A percentile compares a stretch with the other conserved stretches of the same genome.
Conservation (phyloP, 2,888 invertebrate genomes). For the Trissolcus japonicus region DNA sequence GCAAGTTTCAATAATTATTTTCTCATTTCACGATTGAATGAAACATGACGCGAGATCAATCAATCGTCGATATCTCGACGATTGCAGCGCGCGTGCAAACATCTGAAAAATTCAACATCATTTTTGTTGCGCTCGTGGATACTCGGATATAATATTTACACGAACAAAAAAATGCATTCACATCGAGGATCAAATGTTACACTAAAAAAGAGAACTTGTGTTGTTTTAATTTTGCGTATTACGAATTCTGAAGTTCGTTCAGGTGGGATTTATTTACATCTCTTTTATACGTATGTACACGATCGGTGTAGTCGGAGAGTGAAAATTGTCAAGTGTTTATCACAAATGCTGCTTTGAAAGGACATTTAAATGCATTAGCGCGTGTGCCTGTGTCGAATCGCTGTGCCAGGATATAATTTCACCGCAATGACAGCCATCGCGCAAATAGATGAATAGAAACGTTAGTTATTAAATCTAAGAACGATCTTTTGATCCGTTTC, state of each 20-base stretch:
- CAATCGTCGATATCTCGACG: background rate
- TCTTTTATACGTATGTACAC: conserved; percentile 7
- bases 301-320: conserved; percentile 24
- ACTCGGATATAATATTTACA: too few relatives aligned
- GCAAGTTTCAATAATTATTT: conserved; percentile 11
- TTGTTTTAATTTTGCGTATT: too few relatives aligned
- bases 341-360: conserved; percentile 18
- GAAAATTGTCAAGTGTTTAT: conserved; percentile 30
- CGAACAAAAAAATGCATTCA: too few relatives aligned
- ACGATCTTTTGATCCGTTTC: background rate
- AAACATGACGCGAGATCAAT: conserved; percentile 4
- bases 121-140: too few relatives aligned
- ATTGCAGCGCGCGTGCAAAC: too few relatives aligned
- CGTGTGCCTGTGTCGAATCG: background rate
- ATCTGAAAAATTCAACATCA: too few relatives aligned
- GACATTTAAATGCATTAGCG: conserved; percentile 21
- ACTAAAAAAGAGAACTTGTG: too few relatives aligned
- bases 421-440: conserved; percentile 26
- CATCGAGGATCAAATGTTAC: too few relatives aligned
- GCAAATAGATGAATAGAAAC: conserved; percentile 17
- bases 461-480: conserved; percentile 29
- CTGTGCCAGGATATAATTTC: conserved; percentile 32
- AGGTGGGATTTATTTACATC: conserved; percentile 26
- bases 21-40: background rate
- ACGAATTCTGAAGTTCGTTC: too few relatives aligned